phyloP scores from a whole-genome alignment of 2,797 vertebrate genomes.

The Sylvilagus floridanus region DNA sequence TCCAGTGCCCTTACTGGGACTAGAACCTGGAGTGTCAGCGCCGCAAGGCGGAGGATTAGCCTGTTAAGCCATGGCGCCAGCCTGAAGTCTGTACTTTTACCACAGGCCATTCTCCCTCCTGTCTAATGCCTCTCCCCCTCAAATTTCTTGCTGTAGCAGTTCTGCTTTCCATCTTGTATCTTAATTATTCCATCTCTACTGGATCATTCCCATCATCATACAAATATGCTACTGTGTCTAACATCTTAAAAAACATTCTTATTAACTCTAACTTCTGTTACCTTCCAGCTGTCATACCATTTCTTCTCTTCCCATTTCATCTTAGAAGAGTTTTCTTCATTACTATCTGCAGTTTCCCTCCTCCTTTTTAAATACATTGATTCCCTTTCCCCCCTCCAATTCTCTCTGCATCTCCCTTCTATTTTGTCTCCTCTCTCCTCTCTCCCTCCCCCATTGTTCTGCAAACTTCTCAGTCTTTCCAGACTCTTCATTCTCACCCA shows the following conservation, averaged over 20 bases:
- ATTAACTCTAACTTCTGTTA: background rate
- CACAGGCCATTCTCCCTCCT: background rate
- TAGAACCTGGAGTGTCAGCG: too few relatives aligned
- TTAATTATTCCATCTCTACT: background rate
- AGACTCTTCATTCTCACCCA: background rate
- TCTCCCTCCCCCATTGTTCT: background rate
- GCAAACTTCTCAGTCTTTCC: background rate
- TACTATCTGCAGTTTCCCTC: background rate
- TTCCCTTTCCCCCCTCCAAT: too few relatives aligned
- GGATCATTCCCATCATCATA: background rate
- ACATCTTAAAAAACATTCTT: background rate
- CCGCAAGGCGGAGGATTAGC: too few relatives aligned
- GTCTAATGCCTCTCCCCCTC: background rate
- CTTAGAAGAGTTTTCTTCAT: background rate
- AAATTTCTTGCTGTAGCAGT: background rate
- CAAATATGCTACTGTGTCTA: background rate
- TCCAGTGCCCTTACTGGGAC: too few relatives aligned
- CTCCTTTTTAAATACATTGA: background rate
- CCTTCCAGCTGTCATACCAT: background rate
- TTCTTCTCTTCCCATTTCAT: conserved; percentile 15
- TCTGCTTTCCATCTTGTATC: background rate
- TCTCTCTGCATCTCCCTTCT: background rate
- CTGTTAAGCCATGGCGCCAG: too few relatives aligned
- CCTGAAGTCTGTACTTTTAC: background rate
- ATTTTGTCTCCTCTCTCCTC: background rate